Evolutionary conservation across 2,797 vertebrate genomes (phyloP).

Genomic region (Chelon auratus): DNA sequence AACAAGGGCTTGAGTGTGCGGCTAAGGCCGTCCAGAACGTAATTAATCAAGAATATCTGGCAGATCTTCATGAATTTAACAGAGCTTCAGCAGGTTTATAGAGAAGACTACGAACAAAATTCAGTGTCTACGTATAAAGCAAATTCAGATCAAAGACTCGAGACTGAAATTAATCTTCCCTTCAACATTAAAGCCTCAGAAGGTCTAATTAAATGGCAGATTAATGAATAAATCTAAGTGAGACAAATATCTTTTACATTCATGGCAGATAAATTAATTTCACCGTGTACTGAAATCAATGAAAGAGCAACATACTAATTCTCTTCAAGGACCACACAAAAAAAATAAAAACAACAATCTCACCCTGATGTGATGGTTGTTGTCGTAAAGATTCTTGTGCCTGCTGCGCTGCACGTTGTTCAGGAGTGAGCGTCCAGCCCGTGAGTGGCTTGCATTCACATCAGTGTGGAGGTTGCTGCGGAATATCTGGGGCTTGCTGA

Average conservation of each 20-base stretch:
- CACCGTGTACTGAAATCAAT: no score
- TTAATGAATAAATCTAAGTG: no score
- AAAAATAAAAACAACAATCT: slow-evolving; percentile 8
- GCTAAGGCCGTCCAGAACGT: not conserved
- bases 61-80: not conserved
- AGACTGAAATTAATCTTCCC: not conserved
- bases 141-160: not conserved
- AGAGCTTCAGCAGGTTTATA: not conserved
- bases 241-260: no score
- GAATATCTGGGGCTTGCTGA: slow-evolving; percentile 93
- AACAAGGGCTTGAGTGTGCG: not conserved
- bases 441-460: slow-evolving; percentile 89
- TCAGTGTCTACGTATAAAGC: no score
- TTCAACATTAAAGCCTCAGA: not conserved
- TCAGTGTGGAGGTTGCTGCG: slow-evolving; percentile 88
- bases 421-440: slow-evolving; percentile 90
- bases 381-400: slow-evolving; percentile 91
- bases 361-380: slow-evolving; percentile 90
- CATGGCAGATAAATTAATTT: no score
- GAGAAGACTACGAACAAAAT: not conserved
- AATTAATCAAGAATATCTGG: slow-evolving; percentile 1
- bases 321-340: not conserved
- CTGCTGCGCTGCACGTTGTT: slow-evolving; percentile 93
- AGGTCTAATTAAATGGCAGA: no score
- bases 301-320: no score